Evolutionary conservation across 2,113 vertebrate species (phyloP).

Genomic region (Anarrhichthys ocellatus): DNA sequence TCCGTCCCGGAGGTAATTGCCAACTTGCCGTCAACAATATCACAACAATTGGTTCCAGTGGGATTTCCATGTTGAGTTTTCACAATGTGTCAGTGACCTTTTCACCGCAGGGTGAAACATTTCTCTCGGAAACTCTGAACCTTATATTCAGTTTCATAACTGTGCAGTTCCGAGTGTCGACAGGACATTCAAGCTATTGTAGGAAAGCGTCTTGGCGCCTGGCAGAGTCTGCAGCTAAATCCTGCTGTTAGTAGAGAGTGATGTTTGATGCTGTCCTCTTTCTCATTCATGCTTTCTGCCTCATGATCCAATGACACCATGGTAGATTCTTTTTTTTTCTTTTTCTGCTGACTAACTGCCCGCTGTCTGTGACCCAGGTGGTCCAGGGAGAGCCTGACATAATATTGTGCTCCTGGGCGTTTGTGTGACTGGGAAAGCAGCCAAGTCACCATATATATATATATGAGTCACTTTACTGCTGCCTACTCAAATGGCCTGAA

Average conservation of each 20-base stretch:
- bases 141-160: constrained; percentile 1
- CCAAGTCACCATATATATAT: constrained; percentile 34
- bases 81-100: background rate
- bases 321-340: background rate
- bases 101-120: constrained; percentile 3
- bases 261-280: constrained; percentile 8
- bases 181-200: background rate
- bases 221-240: constrained; percentile 4
- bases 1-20: background rate
- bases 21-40: background rate
- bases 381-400: constrained; percentile 42
- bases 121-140: constrained; percentile 10
- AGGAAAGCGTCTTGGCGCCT: background rate
- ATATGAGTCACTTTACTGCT: constrained; percentile 40
- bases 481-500: constrained; percentile 11
- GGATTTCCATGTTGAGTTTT: background rate
- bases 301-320: constrained; percentile 6
- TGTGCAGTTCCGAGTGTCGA: constrained; percentile 3
- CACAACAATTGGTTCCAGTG: background rate
- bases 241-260: background rate
- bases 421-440: constrained; percentile 21
- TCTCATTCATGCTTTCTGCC: constrained; percentile 14
- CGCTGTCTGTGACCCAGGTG: background rate
- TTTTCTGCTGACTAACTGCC: constrained; percentile 38
- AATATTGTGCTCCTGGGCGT: constrained; percentile 5